Evolutionary conservation across 2,797 vertebrate genomes (phyloP).

Genomic region (Orestias chungarensis): DNA sequence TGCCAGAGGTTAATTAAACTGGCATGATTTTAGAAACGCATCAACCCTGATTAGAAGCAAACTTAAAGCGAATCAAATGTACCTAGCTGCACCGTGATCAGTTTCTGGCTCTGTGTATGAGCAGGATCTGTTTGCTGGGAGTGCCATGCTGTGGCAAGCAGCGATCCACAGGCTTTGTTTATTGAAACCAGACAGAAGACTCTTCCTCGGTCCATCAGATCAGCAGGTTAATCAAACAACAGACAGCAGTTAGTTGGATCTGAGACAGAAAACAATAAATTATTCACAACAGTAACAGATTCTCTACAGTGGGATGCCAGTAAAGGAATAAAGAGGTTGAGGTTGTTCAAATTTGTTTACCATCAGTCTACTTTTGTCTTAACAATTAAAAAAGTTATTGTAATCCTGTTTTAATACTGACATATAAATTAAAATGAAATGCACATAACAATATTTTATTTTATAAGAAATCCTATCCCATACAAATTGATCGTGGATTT

Average conservation of each 20-base stretch:
- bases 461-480: not conserved
- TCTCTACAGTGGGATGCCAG: conserved; percentile 28
- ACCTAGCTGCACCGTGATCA: conserved; percentile 47
- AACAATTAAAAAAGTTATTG: not conserved
- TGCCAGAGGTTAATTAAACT: conserved; percentile 19
- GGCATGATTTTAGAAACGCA: conserved; percentile 7
- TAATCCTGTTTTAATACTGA: not conserved
- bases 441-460: not conserved
- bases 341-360: not conserved
- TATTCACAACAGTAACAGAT: conserved; percentile 55
- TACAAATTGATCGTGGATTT: not conserved
- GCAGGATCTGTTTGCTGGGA: conserved; percentile 53
- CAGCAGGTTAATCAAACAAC: conserved; percentile 71
- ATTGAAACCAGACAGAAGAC: conserved; percentile 44
- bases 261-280: conserved; percentile 55
- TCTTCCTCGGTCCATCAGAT: conserved; percentile 49
- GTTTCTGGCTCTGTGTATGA: conserved; percentile 40
- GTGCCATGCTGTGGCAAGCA: conserved; percentile 31
- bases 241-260: conserved; percentile 54
- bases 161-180: conserved; percentile 50
- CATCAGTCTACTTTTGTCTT: not conserved
- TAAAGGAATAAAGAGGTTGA: conserved; percentile 1
- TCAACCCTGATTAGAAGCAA: conserved; percentile 10
- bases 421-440: not conserved
- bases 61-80: conserved; percentile 5